Percentiles rank a stretch among this genome's conserved stretches.
Conservation (phyloP, 2,797 vertebrate genomes). For the Malacoctenus gilli region DNA sequence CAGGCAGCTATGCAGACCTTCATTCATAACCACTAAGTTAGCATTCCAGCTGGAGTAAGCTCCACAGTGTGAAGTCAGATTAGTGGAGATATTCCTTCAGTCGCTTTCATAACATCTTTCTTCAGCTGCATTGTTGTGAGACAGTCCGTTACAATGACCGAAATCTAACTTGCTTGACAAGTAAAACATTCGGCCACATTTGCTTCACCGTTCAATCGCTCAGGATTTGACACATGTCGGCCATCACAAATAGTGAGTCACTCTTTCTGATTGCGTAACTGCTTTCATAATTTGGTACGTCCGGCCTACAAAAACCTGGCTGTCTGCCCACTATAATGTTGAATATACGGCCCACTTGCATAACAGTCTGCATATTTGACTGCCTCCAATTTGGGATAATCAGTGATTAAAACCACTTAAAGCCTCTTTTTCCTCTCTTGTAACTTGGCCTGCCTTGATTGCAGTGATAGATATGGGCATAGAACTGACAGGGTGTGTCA, state of each 20-base stretch:
- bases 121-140: not conserved
- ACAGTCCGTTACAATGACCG: too few relatives aligned
- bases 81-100: not conserved
- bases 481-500: too few relatives aligned
- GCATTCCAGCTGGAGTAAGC: constrained; percentile 33
- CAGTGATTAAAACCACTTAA: too few relatives aligned
- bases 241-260: too few relatives aligned
- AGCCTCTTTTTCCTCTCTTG: too few relatives aligned
- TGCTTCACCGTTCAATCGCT: too few relatives aligned
- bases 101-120: not conserved
- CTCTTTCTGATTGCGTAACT: constrained; percentile 14
- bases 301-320: constrained; percentile 19
- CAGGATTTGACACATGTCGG: not conserved
- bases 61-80: constrained; percentile 2
- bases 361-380: not conserved
- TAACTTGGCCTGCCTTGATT: too few relatives aligned
- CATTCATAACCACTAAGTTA: constrained; percentile 40
- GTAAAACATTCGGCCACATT: too few relatives aligned
- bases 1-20: constrained; percentile 41
- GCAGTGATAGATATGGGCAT: too few relatives aligned
- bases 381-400: constrained; percentile 1
- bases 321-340: not conserved
- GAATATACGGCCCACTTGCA: not conserved
- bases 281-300: constrained; percentile 10
- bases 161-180: too few relatives aligned